Evolutionary conservation across 2,888 invertebrate genomes (phyloP).

Genomic region (Sphaerophoria rueppellii): DNA sequence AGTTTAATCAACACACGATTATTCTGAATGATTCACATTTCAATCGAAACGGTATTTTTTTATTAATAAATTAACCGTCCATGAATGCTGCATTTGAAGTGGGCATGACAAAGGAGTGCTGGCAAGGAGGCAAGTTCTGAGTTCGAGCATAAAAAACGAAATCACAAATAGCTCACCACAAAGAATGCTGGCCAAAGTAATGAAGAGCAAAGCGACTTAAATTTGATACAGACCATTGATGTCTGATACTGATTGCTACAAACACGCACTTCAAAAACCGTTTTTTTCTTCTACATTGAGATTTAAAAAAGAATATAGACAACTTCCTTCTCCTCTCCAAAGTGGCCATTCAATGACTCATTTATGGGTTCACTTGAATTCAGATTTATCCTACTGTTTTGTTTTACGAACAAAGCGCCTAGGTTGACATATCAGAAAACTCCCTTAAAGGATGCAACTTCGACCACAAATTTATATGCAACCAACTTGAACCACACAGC

Average conservation of each 20-base stretch:
- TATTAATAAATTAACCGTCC: constrained; percentile 48
- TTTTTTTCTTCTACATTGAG: constrained; percentile 46
- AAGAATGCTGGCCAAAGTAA: constrained; percentile 14
- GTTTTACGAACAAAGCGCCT: background rate
- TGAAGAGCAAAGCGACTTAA: constrained; percentile 12
- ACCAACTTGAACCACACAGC: constrained; percentile 28
- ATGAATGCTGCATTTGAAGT: constrained; percentile 26
- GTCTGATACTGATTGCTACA: constrained; percentile 41
- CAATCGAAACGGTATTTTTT: constrained; percentile 14
- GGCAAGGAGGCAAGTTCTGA: constrained; percentile 23
- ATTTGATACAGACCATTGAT: constrained; percentile 21
- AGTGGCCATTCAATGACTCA: constrained; percentile 41
- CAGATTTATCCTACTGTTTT: constrained; percentile 22
- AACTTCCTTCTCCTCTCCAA: background rate
- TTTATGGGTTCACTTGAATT: constrained; percentile 17
- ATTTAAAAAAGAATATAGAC: constrained; percentile 8
- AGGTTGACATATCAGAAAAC: constrained; percentile 20
- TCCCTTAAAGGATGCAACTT: constrained; percentile 47
- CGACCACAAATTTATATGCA: constrained; percentile 13
- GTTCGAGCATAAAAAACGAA: background rate
- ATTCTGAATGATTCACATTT: constrained; percentile 21
- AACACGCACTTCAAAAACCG: constrained; percentile 16
- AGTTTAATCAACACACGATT: background rate
- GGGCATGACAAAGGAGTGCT: constrained; percentile 6
- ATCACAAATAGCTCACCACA: background rate